Evolutionary conservation across 2,888 invertebrate species (phyloP).

Genomic region (Amphipyra berbera): DNA sequence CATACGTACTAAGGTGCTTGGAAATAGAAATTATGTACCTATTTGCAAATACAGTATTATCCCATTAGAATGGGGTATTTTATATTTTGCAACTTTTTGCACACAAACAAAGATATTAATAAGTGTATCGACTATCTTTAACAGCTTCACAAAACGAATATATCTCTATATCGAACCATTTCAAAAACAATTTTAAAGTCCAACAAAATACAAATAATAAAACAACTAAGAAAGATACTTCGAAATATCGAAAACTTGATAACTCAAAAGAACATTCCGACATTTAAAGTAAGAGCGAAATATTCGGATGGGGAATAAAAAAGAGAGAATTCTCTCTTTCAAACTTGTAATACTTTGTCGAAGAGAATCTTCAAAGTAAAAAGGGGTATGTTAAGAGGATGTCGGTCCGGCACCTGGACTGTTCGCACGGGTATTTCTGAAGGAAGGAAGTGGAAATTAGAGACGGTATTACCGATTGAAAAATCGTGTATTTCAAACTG

Average conservation of each 20-base stretch:
- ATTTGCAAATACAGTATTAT: no score
- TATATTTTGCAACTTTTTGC: no score
- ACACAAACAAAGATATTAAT: no score
- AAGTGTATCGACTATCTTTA: no score
- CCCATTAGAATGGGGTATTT: no score
- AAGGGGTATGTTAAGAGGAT: conserved; percentile 64
- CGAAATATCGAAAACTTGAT: conserved; percentile 49
- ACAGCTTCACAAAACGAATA: no score
- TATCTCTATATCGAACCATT: background rate
- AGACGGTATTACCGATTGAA: conserved; percentile 65
- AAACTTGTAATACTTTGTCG: conserved; percentile 73
- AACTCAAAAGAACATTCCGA: conserved; percentile 60
- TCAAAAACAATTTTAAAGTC: conserved; percentile 24
- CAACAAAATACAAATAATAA: conserved; percentile 28
- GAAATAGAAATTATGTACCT: no score
- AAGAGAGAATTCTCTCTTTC: conserved; percentile 61
- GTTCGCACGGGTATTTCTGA: conserved; percentile 69
- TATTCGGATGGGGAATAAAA: conserved; percentile 62
- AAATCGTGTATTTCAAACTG: conserved; percentile 60
- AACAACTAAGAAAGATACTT: conserved; percentile 24
- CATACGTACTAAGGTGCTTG: no score
- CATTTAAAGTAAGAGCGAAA: conserved; percentile 61
- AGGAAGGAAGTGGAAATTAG: conserved; percentile 62
- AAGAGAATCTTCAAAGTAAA: conserved; percentile 72
- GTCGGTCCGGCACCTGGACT: conserved; percentile 63